A percentile compares a stretch with the other conserved stretches of the same genome.
phyloP scores from a whole-genome alignment of 1,140 invertebrate species.

The Alviniconcha marisindica region DNA sequence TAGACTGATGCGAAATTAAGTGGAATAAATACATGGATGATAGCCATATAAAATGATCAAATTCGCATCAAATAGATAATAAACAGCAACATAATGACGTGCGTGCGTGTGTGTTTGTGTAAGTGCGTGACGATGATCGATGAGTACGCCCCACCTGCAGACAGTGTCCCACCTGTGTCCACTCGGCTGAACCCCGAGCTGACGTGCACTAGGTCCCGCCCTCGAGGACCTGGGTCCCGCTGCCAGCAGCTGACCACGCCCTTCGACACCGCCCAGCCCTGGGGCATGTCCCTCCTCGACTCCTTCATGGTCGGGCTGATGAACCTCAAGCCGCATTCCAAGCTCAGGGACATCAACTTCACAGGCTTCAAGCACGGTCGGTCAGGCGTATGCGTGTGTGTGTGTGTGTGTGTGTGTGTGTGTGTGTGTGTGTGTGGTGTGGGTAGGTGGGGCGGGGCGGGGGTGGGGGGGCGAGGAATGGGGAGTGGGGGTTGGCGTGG shows the following conservation, averaged over 20 bases:
- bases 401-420: background rate
- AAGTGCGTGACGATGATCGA: too few species aligned
- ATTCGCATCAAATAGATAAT: background rate
- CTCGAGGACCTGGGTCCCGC: constrained; percentile 59
- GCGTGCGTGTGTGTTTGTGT: background rate
- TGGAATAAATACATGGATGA: too few species aligned
- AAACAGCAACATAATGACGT: background rate
- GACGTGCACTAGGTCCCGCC: constrained; percentile 55
- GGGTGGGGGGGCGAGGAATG: background rate
- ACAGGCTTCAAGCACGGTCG: constrained; percentile 66
- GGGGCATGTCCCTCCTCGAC: constrained; percentile 64
- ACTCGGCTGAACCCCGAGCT: constrained; percentile 38
- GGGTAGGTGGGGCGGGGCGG: background rate
- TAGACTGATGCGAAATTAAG: too few species aligned
- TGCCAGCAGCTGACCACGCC: constrained; percentile 62
- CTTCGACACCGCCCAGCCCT: constrained; percentile 43
- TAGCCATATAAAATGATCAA: too few species aligned
- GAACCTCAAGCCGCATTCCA: constrained; percentile 59
- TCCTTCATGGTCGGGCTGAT: constrained; percentile 66
- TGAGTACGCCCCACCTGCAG: constrained; percentile 45
- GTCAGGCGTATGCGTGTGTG: background rate
- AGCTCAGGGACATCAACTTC: constrained; percentile 61
- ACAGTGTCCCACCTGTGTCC: constrained; percentile 44
- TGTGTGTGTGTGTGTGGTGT: background rate
- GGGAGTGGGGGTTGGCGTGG: background rate